Conservation (phyloP, 1,140 invertebrate species). For the Euura saliciscinereae region DNA sequence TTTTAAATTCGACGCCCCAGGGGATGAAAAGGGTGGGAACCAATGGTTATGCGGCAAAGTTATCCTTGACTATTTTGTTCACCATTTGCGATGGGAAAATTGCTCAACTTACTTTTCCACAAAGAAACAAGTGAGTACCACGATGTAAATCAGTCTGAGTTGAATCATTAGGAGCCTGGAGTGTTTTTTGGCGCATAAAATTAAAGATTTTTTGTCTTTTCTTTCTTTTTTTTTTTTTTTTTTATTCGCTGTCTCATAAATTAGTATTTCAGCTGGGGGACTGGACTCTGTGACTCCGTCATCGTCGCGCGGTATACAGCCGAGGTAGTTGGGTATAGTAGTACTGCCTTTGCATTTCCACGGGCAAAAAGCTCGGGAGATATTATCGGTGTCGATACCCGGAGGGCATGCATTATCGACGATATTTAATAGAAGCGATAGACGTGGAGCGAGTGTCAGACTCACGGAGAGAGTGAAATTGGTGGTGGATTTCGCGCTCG, state of each 20-base stretch:
- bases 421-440: conserved; percentile 19
- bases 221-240: neutral
- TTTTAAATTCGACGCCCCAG: too few relatives aligned
- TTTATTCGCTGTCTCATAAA: conserved; percentile 7
- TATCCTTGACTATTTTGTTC: too few relatives aligned
- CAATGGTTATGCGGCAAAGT: too few relatives aligned
- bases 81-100: too few relatives aligned
- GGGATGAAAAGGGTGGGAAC: too few relatives aligned
- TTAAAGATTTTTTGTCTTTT: neutral
- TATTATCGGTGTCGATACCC: neutral
- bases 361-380: neutral
- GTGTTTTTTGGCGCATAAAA: neutral
- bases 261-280: neutral
- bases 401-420: neutral
- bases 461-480: conserved; percentile 16
- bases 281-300: too few relatives aligned
- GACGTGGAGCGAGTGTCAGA: conserved; percentile 12
- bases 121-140: too few relatives aligned
- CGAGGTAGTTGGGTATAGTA: neutral
- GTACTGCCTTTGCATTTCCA: neutral
- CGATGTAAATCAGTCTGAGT: too few relatives aligned
- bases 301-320: neutral
- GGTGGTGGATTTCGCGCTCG: conserved; percentile 1
- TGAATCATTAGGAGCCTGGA: too few relatives aligned
- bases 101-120: too few relatives aligned